Evolutionary conservation across 1,140 invertebrate species (phyloP).

Genomic region (Drosophila repleta): DNA sequence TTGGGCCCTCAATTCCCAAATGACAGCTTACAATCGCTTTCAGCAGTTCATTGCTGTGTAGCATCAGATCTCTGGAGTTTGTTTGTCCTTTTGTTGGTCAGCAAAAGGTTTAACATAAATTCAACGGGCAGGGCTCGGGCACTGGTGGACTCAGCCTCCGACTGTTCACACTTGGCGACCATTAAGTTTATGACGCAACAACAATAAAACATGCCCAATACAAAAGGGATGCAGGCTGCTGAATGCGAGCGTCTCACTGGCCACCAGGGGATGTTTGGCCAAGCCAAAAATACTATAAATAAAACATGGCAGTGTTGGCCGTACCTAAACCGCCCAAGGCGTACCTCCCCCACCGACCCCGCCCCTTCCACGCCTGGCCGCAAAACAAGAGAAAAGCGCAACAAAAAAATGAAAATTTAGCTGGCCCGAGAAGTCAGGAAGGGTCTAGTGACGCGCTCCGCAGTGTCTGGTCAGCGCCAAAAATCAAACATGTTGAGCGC

Average conservation of each 20-base stretch:
- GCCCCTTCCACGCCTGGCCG: background rate
- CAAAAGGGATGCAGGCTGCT: slow-evolving; percentile 54
- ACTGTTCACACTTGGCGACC: slow-evolving; percentile 76
- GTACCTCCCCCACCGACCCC: too few species aligned
- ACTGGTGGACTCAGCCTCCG: slow-evolving; percentile 25
- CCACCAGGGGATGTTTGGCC: slow-evolving; percentile 74
- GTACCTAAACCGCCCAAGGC: slow-evolving; percentile 12
- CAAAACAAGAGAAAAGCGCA: slow-evolving; percentile 39
- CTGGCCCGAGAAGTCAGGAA: slow-evolving; percentile 31
- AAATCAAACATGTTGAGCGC: slow-evolving; percentile 64
- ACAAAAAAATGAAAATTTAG: slow-evolving; percentile 34
- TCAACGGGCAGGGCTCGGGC: slow-evolving; percentile 55
- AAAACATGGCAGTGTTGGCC: slow-evolving; percentile 72
- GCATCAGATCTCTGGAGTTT: slow-evolving; percentile 8
- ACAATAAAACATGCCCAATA: slow-evolving; percentile 73
- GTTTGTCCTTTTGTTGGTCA: slow-evolving; percentile 54
- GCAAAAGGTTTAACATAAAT: slow-evolving; percentile 77
- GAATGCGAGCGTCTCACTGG: slow-evolving; percentile 48
- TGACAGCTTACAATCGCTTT: slow-evolving; percentile 57
- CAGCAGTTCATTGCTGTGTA: slow-evolving; percentile 49
- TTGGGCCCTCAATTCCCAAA: slow-evolving; percentile 54
- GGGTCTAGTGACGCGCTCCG: slow-evolving; percentile 6
- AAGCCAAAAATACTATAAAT: slow-evolving; percentile 73
- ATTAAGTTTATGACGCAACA: slow-evolving; percentile 82
- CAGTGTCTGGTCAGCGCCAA: slow-evolving; percentile 67